A percentile compares a stretch with the other conserved stretches of the same genome.
Evolutionary conservation across 2,888 invertebrate genomes (phyloP).

Genomic region (Deilephila porcellus): DNA sequence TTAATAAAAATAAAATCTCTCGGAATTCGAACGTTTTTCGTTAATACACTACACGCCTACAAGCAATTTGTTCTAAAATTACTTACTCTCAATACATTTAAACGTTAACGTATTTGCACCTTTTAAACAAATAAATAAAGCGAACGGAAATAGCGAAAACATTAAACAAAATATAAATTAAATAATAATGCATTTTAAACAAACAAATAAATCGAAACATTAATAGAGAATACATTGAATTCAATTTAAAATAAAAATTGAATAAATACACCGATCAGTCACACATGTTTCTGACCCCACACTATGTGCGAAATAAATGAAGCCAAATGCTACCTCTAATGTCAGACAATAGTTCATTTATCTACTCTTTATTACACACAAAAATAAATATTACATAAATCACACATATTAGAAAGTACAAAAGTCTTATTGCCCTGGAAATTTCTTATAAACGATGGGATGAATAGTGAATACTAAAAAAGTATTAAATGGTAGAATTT

Average conservation of each 20-base stretch:
- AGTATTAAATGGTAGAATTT: no score
- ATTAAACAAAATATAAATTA: not conserved
- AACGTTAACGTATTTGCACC: not conserved
- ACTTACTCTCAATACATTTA: not conserved
- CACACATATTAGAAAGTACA: no score
- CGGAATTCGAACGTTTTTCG: not conserved
- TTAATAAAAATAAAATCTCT: conserved; percentile 1
- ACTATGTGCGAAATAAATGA: not conserved
- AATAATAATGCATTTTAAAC: not conserved
- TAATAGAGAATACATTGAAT: not conserved
- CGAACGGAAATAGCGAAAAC: no score
- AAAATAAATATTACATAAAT: no score
- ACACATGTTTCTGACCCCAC: not conserved
- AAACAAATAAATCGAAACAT: no score
- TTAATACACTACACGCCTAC: conserved; percentile 6
- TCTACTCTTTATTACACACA: no score
- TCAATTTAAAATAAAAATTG: not conserved
- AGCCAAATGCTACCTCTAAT: no score
- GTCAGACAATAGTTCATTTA: no score
- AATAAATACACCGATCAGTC: not conserved
- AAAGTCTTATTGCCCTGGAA: no score
- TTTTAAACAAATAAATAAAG: no score
- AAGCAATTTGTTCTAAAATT: not conserved
- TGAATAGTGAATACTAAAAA: no score
- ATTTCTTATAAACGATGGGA: no score